phyloP scores from a whole-genome alignment of 1,140 invertebrate genomes.

The Antheraea pernyi region DNA sequence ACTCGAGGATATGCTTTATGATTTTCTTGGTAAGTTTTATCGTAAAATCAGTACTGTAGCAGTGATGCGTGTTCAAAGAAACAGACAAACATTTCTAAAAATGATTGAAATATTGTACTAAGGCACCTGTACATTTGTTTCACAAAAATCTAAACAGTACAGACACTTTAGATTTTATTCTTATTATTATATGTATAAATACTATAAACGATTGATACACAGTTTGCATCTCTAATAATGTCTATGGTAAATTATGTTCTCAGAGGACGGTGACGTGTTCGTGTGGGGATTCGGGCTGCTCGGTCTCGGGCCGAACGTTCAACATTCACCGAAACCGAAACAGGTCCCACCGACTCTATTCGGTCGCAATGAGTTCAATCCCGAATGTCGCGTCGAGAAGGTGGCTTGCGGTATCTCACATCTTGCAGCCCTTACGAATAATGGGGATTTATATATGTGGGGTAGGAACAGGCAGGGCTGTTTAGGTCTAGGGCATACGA shows the following conservation, averaged over 20 bases:
- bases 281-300: slow-evolving; percentile 96
- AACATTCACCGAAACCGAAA: slow-evolving; percentile 83
- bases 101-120: no score
- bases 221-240: no score
- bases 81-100: no score
- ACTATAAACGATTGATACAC: no score
- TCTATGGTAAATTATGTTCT: slow-evolving; percentile 26
- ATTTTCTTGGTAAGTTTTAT: no score
- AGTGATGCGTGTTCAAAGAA: no score
- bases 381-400: slow-evolving; percentile 82
- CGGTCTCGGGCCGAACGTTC: slow-evolving; percentile 90
- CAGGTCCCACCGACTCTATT: slow-evolving; percentile 90
- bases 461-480: slow-evolving; percentile 91
- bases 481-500: slow-evolving; percentile 88
- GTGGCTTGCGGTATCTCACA: slow-evolving; percentile 88
- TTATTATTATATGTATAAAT: no score
- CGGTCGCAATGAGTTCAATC: slow-evolving; percentile 90
- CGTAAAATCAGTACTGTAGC: no score
- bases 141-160: no score
- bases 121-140: no score
- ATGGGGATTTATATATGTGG: slow-evolving; percentile 94
- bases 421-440: slow-evolving; percentile 88
- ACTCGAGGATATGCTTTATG: no score
- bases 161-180: no score
- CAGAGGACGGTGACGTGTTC: slow-evolving; percentile 91